phyloP scores from a whole-genome alignment of 2,113 vertebrate genomes.

The Mesitornis unicolor region DNA sequence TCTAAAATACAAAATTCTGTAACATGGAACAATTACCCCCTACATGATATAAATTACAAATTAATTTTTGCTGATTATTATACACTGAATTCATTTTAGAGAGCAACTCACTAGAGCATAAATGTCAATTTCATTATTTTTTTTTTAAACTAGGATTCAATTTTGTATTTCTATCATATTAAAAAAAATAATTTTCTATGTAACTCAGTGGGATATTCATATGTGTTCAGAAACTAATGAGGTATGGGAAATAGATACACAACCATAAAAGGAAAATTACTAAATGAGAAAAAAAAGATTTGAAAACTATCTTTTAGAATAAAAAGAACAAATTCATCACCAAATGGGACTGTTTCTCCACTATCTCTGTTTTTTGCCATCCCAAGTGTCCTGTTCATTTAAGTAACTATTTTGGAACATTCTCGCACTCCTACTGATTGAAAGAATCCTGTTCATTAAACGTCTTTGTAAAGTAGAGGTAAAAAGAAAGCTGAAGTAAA shows the following conservation, averaged over 20 bases:
- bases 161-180: constrained; percentile 77
- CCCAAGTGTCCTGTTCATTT: constrained; percentile 40
- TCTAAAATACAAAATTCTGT: constrained; percentile 26
- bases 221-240: constrained; percentile 79
- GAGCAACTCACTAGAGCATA: constrained; percentile 70
- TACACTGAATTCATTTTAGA: constrained; percentile 25
- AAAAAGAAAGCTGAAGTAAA: not conserved
- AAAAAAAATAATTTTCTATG: constrained; percentile 68
- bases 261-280: constrained; percentile 77
- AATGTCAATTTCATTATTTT: constrained; percentile 73
- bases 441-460: constrained; percentile 21
- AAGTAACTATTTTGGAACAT: constrained; percentile 59
- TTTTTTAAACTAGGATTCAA: constrained; percentile 70
- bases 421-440: constrained; percentile 11
- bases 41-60: constrained; percentile 59
- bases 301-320: constrained; percentile 61
- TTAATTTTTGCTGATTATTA: constrained; percentile 52
- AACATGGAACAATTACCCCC: constrained; percentile 38
- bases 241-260: constrained; percentile 76
- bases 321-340: constrained; percentile 62
- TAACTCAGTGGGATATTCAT: constrained; percentile 77
- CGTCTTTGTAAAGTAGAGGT: not conserved
- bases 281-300: constrained; percentile 72
- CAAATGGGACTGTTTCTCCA: constrained; percentile 40
- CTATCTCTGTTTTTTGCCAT: not conserved